These are phyloP conservation scores for Triops cancriformis DNA, from an alignment of 1,140 invertebrate genomes.

Conservation along the genomic window DNA sequence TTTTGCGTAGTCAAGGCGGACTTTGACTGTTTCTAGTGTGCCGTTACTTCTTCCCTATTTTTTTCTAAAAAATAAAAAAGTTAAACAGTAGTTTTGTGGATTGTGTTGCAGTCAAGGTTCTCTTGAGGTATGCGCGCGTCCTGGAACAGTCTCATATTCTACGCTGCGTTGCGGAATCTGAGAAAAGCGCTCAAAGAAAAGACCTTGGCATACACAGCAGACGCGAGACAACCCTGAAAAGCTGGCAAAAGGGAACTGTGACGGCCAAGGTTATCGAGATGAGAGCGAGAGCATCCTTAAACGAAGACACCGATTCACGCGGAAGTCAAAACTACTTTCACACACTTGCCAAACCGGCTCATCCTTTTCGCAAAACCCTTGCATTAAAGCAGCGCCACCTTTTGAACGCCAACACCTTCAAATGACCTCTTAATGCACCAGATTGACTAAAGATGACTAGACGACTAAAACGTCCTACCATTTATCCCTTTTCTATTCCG, in stretches of 20 bases:
- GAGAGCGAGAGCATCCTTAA: neutral
- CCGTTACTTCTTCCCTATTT: no score
- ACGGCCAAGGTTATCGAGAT: neutral
- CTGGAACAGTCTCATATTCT: neutral
- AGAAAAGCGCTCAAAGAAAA: neutral
- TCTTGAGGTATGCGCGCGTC: neutral
- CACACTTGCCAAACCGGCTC: neutral
- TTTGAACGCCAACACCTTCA: no score
- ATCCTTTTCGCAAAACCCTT: neutral
- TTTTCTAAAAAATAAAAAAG: no score
- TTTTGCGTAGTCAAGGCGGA: no score
- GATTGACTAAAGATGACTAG: no score
- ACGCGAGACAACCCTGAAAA: constrained; percentile 12
- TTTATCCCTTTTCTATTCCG: no score
- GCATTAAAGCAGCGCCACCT: no score
- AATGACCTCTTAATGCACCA: no score
- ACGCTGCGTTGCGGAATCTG: neutral
- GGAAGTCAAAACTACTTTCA: neutral
- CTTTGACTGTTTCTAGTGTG: no score
- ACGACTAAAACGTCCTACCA: no score
- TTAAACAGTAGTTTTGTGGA: neutral
- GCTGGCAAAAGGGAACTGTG: neutral
- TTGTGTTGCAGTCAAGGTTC: neutral
- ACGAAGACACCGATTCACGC: neutral
- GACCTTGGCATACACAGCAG: constrained; percentile 4